These are phyloP conservation scores for Leistus spinibarbis DNA, from an alignment of 2,888 invertebrate genomes.

Conservation along the genomic window DNA sequence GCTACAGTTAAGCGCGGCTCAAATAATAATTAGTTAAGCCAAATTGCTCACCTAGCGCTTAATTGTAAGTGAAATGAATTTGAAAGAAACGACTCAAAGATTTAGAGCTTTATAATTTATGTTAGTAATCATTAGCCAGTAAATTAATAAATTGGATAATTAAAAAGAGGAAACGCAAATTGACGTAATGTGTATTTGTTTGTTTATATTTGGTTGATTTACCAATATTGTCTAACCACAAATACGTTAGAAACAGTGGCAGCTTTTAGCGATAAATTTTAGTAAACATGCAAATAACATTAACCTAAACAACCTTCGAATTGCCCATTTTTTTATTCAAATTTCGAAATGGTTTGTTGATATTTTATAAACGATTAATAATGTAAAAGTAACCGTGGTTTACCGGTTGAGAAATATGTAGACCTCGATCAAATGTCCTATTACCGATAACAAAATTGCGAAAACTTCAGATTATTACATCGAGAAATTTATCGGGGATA, in stretches of 20 bases:
- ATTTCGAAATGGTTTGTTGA: neutral
- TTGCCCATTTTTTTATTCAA: neutral
- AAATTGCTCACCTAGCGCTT: too few species aligned
- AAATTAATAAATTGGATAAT: neutral
- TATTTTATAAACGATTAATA: neutral
- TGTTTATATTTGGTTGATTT: neutral
- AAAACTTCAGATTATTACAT: too few species aligned
- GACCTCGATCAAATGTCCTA: neutral
- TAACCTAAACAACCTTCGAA: neutral
- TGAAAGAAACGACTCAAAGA: too few species aligned
- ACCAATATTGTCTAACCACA: neutral
- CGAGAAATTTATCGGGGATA: too few species aligned
- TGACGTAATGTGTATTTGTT: neutral
- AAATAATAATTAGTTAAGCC: too few species aligned
- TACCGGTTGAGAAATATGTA: neutral
- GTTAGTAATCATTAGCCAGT: too few species aligned
- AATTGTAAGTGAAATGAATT: too few species aligned
- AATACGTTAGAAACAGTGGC: too few species aligned
- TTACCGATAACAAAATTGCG: neutral
- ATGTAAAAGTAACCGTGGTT: neutral
- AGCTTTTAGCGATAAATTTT: too few species aligned
- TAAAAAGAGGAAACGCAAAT: neutral
- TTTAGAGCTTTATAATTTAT: too few species aligned
- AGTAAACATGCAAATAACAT: too few species aligned
- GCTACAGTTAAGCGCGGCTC: too few species aligned